Base-by-base conservation (phyloP, 2,797 vertebrate genomes). In the Agapornis canus region DNA sequence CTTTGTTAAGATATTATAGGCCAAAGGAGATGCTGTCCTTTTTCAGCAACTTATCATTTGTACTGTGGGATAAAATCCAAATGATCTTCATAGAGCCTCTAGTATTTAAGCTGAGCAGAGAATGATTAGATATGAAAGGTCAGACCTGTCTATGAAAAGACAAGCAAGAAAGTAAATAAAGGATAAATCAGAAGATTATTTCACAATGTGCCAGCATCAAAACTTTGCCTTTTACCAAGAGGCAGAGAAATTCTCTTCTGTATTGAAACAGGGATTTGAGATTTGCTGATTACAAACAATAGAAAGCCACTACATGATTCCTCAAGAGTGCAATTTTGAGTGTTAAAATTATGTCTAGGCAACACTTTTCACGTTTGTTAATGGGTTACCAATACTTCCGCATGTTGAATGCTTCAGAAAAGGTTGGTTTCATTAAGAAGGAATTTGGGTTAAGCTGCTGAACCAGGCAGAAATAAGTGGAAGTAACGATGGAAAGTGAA, bases 81-180 rank as follows among this genome's bases (percentile, higher is more conserved):
- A 31, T 26, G 61, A 85, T 48, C 43, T 76, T 85, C 52, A 37
- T 3, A 63, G 11, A 85, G 2, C 20, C 20, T 82, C 31, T 31
- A 68, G 15, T 52, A 77, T 82, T 89, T 78, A 71, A 64, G 45
- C 16, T 80, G 47, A 89, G 43, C 40, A 70, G 68, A 82, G 20
- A 25, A 56, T 82, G 25, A 71, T 93, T 86, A 59, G 16, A 63
- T 47, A 82, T 13, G 56, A 90, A 97, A 95, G 88, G 90, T 93
- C 82, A 92, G 61, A 92, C 40, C 16, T 82, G 56, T 42, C 22
- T 79, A 19, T 27, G 51, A 90, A 77, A 82, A 86, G 43, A 75
- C 5, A 48, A 83, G 17, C 14, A 20, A 86, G 40, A 80, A 92
- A 65, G 72, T 57, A 94, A 90, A 71, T 17, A 63, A 6, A 75